Conservation (phyloP, 2,113 vertebrate species). For the Orthonyx spaldingii region DNA sequence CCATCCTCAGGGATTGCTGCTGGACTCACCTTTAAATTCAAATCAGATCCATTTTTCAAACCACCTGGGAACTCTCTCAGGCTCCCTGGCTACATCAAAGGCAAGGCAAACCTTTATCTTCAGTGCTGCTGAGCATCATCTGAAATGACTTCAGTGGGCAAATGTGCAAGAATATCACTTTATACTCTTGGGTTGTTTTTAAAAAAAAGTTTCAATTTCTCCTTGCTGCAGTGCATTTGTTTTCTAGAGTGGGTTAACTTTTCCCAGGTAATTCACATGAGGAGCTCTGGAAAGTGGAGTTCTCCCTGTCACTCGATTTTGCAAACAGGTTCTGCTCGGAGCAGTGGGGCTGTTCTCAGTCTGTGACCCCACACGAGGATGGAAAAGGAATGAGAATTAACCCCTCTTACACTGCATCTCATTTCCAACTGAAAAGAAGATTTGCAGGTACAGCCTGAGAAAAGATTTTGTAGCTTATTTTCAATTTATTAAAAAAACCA, state of each 20-base stretch:
- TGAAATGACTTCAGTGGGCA: neutral
- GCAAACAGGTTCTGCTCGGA: neutral
- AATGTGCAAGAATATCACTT: neutral
- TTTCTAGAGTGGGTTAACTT: neutral
- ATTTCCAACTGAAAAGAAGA: neutral
- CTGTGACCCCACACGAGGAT: neutral
- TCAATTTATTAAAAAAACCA: neutral
- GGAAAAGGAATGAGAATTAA: neutral
- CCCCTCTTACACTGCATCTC: neutral
- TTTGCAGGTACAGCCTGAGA: neutral
- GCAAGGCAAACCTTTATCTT: neutral
- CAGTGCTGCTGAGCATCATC: neutral
- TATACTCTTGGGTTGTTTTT: neutral
- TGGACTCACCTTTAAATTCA: neutral
- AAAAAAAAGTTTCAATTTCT: neutral
- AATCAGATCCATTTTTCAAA: neutral
- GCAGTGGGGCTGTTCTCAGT: neutral
- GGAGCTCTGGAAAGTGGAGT: neutral
- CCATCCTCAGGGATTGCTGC: neutral
- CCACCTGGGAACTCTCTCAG: neutral
- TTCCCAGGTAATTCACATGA: neutral
- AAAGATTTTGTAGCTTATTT: neutral
- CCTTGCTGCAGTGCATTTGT: neutral
- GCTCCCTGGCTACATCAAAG: conserved; percentile 41
- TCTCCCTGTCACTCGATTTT: neutral